phyloP scores from a whole-genome alignment of 1,140 invertebrate species.

The Drosophila bifasciata region DNA sequence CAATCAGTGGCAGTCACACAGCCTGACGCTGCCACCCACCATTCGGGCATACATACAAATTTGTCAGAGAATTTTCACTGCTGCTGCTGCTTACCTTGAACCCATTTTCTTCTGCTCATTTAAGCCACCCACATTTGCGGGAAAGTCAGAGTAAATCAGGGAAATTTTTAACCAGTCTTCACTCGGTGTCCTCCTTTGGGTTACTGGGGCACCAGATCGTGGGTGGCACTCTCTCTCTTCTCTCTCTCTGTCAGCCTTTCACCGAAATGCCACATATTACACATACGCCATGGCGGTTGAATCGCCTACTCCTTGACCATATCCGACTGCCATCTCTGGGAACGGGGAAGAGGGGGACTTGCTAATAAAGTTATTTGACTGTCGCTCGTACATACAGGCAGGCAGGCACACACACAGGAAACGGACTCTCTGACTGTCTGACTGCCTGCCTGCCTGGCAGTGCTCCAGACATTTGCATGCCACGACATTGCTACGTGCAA shows the following conservation, averaged over 20 bases:
- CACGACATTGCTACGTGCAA: conserved; percentile 70
- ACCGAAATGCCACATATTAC: conserved; percentile 54
- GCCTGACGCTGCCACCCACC: too few relatives aligned
- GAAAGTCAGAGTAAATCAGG: conserved; percentile 22
- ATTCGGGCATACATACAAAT: conserved; percentile 17
- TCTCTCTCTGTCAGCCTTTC: conserved; percentile 54
- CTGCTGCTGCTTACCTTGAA: conserved; percentile 60
- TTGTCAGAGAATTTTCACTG: conserved; percentile 50
- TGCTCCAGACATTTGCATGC: conserved; percentile 60
- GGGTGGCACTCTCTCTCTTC: conserved; percentile 44
- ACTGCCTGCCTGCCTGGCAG: too few relatives aligned
- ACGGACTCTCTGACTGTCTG: conserved; percentile 31
- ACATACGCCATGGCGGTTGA: conserved; percentile 42
- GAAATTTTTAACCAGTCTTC: conserved; percentile 30
- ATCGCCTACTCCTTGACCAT: conserved; percentile 35
- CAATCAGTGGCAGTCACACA: conserved; percentile 9
- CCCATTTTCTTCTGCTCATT: conserved; percentile 37
- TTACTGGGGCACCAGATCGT: conserved; percentile 78
- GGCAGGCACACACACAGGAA: conserved; percentile 26
- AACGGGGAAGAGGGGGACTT: conserved; percentile 10
- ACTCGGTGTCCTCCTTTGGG: conserved; percentile 54
- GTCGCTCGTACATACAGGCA: conserved; percentile 65
- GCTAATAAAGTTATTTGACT: conserved; percentile 77
- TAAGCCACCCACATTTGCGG: background rate
- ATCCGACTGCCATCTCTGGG: conserved; percentile 11